Percentiles rank a stretch among this genome's conserved stretches.
These are phyloP conservation scores for Oophaga sylvatica DNA, from an alignment of 2,797 vertebrate species.

Conservation along the genomic window DNA sequence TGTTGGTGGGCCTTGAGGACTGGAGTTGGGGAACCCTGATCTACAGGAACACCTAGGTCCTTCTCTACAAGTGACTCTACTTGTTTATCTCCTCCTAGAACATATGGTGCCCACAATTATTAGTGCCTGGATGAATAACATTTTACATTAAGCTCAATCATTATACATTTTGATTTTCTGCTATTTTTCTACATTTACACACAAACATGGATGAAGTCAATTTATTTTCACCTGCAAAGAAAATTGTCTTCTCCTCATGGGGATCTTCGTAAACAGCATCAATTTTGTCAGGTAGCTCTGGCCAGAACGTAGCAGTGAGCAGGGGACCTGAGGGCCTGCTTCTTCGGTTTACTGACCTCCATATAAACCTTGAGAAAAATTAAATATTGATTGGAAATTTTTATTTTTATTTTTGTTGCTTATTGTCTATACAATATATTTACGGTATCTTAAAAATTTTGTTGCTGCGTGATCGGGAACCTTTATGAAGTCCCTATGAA, in stretches of 20 bases:
- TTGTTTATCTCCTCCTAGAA: too few species aligned
- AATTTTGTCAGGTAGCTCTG: constrained; percentile 89
- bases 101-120: too few species aligned
- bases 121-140: too few species aligned
- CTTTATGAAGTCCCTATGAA: not conserved
- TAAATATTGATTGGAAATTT: not conserved
- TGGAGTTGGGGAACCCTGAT: too few species aligned
- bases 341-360: constrained; percentile 86
- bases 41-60: too few species aligned
- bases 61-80: too few species aligned
- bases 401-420: not conserved
- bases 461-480: not conserved
- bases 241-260: constrained; percentile 89
- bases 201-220: not conserved
- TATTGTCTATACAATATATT: not conserved
- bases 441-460: not conserved
- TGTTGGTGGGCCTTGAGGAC: too few species aligned
- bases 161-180: too few species aligned
- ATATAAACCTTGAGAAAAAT: constrained; percentile 84
- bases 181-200: not conserved
- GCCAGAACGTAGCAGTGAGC: constrained; percentile 94
- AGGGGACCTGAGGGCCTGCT: constrained; percentile 88
- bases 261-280: constrained; percentile 95
- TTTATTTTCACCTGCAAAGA: constrained; percentile 89
- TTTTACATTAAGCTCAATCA: too few species aligned